These are phyloP conservation scores for Eumacrocentrus americanus DNA, from an alignment of 2,888 invertebrate species.

Conservation along the genomic window DNA sequence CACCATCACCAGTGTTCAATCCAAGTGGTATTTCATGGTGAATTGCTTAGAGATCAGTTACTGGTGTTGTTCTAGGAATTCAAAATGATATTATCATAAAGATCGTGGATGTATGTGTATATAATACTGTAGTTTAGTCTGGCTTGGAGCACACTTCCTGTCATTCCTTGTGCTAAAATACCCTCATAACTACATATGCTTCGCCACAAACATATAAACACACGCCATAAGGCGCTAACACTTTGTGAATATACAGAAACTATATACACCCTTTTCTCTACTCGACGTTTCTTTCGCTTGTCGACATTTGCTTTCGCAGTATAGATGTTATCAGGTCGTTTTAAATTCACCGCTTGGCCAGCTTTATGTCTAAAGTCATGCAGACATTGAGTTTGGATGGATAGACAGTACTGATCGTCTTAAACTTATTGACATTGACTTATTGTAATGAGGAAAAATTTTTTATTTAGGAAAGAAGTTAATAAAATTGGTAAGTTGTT, in stretches of 20 bases:
- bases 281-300: neutral
- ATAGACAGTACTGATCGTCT: too few species aligned
- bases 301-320: neutral
- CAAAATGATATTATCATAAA: conserved; percentile 43
- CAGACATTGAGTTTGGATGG: too few species aligned
- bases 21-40: too few species aligned
- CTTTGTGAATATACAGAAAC: conserved; percentile 9
- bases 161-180: conserved; percentile 20
- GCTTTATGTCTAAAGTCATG: conserved; percentile 1
- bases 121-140: conserved; percentile 38
- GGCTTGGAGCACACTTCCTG: conserved; percentile 39
- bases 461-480: too few species aligned
- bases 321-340: conserved; percentile 5
- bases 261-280: too few species aligned
- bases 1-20: too few species aligned
- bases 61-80: conserved; percentile 12
- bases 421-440: too few species aligned
- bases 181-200: conserved; percentile 30
- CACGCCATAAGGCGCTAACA: conserved; percentile 24
- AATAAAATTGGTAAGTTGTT: too few species aligned
- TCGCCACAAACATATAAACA: conserved; percentile 24
- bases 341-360: conserved; percentile 18
- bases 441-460: too few species aligned
- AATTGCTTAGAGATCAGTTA: too few species aligned
- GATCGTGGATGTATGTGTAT: conserved; percentile 30